These are phyloP conservation scores for Phania funesta DNA, from an alignment of 2,888 invertebrate genomes.

Conservation along the genomic window DNA sequence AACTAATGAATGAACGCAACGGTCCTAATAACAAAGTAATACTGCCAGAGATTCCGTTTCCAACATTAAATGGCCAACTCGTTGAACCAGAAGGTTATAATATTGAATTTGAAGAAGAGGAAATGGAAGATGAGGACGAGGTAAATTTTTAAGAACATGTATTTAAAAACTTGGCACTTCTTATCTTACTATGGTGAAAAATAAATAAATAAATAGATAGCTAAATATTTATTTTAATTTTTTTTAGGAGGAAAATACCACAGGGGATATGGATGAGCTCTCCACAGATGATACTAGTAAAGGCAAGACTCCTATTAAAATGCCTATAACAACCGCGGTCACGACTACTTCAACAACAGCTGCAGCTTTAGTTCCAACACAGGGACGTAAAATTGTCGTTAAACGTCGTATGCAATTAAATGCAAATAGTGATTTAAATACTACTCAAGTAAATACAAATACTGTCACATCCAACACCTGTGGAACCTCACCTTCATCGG, in stretches of 20 bases:
- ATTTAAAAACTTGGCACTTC: neutral
- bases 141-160: slow-evolving; percentile 64
- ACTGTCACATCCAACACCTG: slow-evolving; percentile 26
- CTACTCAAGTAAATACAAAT: slow-evolving; percentile 61
- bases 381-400: slow-evolving; percentile 74
- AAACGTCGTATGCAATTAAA: slow-evolving; percentile 75
- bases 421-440: slow-evolving; percentile 49
- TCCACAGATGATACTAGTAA: slow-evolving; percentile 73
- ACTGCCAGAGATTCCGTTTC: slow-evolving; percentile 87
- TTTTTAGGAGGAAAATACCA: slow-evolving; percentile 73
- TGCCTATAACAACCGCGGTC: slow-evolving; percentile 59
- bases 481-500: slow-evolving; percentile 37
- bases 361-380: slow-evolving; percentile 71
- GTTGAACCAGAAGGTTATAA: slow-evolving; percentile 83
- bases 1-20: slow-evolving; percentile 87
- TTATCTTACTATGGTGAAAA: neutral
- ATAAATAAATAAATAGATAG: too few relatives aligned
- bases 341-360: slow-evolving; percentile 56
- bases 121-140: slow-evolving; percentile 82
- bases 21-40: slow-evolving; percentile 81
- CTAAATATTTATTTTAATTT: too few relatives aligned
- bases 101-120: slow-evolving; percentile 82
- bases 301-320: slow-evolving; percentile 67
- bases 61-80: slow-evolving; percentile 87
- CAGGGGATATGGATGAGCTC: slow-evolving; percentile 71